Evolutionary conservation across 2,797 vertebrate genomes (phyloP).

Genomic region (Spea hammondii): DNA sequence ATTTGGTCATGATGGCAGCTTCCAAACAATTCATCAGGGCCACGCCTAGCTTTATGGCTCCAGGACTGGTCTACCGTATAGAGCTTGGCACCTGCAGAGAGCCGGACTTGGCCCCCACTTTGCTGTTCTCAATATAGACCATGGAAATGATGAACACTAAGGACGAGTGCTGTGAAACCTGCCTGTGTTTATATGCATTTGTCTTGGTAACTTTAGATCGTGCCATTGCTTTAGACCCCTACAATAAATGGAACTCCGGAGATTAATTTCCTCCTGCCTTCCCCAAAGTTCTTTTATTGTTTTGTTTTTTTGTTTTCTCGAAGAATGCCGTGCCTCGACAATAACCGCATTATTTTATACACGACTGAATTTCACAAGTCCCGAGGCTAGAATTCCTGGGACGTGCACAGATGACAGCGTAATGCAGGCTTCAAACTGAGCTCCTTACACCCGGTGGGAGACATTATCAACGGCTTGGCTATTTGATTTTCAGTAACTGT

Average conservation of each 20-base stretch:
- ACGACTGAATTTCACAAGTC: neutral
- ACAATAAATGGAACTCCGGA: neutral
- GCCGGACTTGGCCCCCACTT: neutral
- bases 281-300: neutral
- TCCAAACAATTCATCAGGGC: slow-evolving; percentile 27
- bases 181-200: slow-evolving; percentile 15
- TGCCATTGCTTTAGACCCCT: neutral
- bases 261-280: neutral
- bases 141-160: slow-evolving; percentile 29
- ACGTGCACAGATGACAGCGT: too few species aligned
- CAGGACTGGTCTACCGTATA: slow-evolving; percentile 5
- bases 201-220: slow-evolving; percentile 9
- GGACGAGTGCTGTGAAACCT: neutral
- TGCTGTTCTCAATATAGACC: slow-evolving; percentile 11
- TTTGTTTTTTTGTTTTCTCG: neutral
- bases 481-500: too few species aligned
- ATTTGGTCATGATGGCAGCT: slow-evolving; percentile 31
- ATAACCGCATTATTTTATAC: neutral
- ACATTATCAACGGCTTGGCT: too few species aligned
- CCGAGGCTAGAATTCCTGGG: neutral
- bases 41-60: slow-evolving; percentile 38
- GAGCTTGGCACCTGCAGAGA: slow-evolving; percentile 24
- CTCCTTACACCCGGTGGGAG: too few species aligned
- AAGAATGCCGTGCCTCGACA: neutral
- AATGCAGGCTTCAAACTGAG: neutral